Percentiles rank a stretch among this genome's conserved stretches.
These are phyloP conservation scores for Bagarius yarrelli DNA, from an alignment of 2,113 vertebrate genomes.

Conservation along the genomic window DNA sequence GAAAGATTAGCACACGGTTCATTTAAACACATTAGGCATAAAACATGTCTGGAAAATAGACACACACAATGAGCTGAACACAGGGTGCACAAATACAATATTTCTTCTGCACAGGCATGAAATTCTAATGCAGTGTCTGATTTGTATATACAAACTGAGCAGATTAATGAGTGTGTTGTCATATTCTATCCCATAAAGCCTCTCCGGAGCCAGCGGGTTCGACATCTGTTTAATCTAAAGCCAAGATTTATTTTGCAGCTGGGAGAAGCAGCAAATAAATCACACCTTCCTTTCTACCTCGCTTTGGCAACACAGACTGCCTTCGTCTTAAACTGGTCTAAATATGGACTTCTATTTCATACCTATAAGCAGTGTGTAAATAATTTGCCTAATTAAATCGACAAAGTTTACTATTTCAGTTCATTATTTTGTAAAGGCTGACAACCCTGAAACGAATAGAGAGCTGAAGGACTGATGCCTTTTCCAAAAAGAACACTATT, in stretches of 20 bases:
- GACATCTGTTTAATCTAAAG: slow-evolving; percentile 60
- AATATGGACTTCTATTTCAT: slow-evolving; percentile 32
- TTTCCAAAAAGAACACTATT: background rate
- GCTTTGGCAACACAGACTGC: slow-evolving; percentile 20
- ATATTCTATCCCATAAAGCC: slow-evolving; percentile 57
- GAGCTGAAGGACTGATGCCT: background rate
- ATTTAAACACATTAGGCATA: background rate
- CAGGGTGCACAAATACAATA: background rate
- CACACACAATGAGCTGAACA: background rate
- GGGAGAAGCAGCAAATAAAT: slow-evolving; percentile 34
- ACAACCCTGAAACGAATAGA: background rate
- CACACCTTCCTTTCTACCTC: slow-evolving; percentile 27
- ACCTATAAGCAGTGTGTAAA: background rate
- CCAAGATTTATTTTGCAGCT: slow-evolving; percentile 30
- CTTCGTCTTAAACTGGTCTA: slow-evolving; percentile 30
- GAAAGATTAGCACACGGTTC: background rate
- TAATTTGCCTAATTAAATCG: slow-evolving; percentile 3
- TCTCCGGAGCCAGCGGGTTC: slow-evolving; percentile 27
- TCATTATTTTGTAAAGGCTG: background rate
- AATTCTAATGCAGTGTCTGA: slow-evolving; percentile 52
- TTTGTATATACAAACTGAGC: slow-evolving; percentile 59
- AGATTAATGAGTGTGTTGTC: slow-evolving; percentile 65
- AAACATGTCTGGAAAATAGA: background rate
- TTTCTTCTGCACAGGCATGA: slow-evolving; percentile 45
- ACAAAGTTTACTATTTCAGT: background rate